A percentile compares a stretch with the other conserved stretches of the same genome.
These are phyloP conservation scores for Drosophila tanythrix DNA, from an alignment of 2,888 invertebrate genomes.

Conservation along the genomic window DNA sequence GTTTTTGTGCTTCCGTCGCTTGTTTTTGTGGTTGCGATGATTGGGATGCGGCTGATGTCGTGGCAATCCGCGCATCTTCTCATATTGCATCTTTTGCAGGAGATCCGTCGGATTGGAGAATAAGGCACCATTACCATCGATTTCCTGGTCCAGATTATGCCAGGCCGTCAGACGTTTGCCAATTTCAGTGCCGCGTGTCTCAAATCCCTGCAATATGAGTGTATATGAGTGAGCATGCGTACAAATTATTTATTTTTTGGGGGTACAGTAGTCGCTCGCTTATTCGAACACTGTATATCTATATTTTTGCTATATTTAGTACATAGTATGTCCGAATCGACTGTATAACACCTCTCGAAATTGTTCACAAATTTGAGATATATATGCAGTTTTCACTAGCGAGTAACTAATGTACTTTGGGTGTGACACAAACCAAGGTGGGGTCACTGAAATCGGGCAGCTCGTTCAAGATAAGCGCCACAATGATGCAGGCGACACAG, in stretches of 20 bases:
- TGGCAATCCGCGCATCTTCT: constrained; percentile 46
- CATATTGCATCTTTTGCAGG: constrained; percentile 82
- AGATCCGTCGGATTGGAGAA: constrained; percentile 89
- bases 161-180: constrained; percentile 92
- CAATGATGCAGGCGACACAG: constrained; percentile 88
- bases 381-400: background rate
- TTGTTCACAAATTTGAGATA: background rate
- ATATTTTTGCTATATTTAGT: background rate
- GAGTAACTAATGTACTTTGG: background rate
- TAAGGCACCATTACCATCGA: constrained; percentile 87
- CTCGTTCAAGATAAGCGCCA: constrained; percentile 88
- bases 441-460: constrained; percentile 95
- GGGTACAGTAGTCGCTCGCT: constrained; percentile 5
- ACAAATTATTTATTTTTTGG: constrained; percentile 16
- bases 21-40: constrained; percentile 63
- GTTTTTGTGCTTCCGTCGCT: constrained; percentile 72
- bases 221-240: constrained; percentile 44
- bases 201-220: constrained; percentile 90
- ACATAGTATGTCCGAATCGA: background rate
- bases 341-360: background rate
- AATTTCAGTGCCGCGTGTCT: constrained; percentile 94
- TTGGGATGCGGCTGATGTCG: constrained; percentile 43
- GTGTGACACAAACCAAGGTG: constrained; percentile 87
- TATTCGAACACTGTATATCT: background rate
- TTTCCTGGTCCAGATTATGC: constrained; percentile 92